Conservation (phyloP, 2,113 vertebrate species). For the Tachysurus vachellii region DNA sequence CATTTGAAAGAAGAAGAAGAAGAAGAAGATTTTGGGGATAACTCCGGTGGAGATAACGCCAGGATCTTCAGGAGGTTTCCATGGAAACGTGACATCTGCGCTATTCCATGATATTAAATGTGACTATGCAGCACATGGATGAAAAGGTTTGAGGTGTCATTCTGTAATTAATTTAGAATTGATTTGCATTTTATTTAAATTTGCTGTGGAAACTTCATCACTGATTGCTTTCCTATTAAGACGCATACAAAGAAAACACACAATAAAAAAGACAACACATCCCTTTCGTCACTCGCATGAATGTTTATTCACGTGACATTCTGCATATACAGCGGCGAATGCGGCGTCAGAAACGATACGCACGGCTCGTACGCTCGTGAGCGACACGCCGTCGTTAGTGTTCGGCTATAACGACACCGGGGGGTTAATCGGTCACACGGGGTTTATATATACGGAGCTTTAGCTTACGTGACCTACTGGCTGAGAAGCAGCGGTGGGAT, state of each 20-base stretch:
- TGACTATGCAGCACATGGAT: not conserved
- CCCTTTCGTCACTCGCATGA: not conserved
- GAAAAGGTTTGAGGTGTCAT: not conserved
- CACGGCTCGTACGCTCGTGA: not conserved
- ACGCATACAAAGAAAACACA: not conserved
- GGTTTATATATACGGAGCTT: not conserved
- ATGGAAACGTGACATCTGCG: not conserved
- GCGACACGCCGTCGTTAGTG: not conserved
- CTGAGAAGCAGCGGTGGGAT: not conserved
- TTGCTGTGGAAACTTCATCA: not conserved
- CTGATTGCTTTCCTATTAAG: not conserved
- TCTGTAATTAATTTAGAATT: not conserved
- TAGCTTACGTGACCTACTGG: not conserved
- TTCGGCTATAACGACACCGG: not conserved
- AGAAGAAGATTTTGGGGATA: not conserved
- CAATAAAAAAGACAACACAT: not conserved
- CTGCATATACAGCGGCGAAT: not conserved
- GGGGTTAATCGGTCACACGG: not conserved
- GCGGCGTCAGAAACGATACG: not conserved
- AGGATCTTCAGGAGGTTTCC: not conserved
- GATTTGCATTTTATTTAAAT: not conserved
- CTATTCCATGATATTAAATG: not conserved
- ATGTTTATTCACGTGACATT: slow-evolving; percentile 26
- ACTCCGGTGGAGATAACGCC: not conserved
- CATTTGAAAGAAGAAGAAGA: not conserved